These are phyloP conservation scores for Drosophila chauvacae DNA, from an alignment of 1,140 invertebrate genomes.

Conservation along the genomic window DNA sequence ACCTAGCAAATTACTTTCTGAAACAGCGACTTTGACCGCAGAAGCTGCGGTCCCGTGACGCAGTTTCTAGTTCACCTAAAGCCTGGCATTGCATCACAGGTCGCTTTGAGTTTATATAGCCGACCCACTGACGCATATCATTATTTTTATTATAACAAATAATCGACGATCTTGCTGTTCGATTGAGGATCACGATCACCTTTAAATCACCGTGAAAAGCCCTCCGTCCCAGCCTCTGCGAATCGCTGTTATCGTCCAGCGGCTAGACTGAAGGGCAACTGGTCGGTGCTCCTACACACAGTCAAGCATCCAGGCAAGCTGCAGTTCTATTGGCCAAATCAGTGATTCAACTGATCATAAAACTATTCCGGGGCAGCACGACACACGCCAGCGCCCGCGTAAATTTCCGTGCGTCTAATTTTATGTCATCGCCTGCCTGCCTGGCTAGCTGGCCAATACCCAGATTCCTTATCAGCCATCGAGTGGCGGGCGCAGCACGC, in stretches of 20 bases:
- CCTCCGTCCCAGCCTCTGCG: not conserved
- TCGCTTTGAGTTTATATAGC: constrained; percentile 14
- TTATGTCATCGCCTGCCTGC: constrained; percentile 50
- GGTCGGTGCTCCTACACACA: constrained; percentile 1
- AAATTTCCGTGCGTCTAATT: constrained; percentile 65
- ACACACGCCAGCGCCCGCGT: constrained; percentile 49
- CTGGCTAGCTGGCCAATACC: constrained; percentile 50
- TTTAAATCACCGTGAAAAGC: constrained; percentile 77
- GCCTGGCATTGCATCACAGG: constrained; percentile 24
- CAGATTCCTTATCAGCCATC: constrained; percentile 47
- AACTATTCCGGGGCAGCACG: constrained; percentile 14
- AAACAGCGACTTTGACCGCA: constrained; percentile 19
- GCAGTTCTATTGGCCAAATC: constrained; percentile 1
- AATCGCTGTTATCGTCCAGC: constrained; percentile 21
- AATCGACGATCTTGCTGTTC: constrained; percentile 13
- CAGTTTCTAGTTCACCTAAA: not conserved
- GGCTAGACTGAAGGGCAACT: constrained; percentile 40
- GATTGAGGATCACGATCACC: constrained; percentile 69
- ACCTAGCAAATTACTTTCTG: not conserved
- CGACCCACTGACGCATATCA: constrained; percentile 51
- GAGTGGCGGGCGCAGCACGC: constrained; percentile 46
- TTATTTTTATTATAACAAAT: constrained; percentile 20
- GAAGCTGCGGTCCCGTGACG: not conserved
- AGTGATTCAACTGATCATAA: constrained; percentile 27
- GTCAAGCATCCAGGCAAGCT: not conserved